Conservation (phyloP, 2,113 vertebrate genomes). For the Eulemur macaco region DNA sequence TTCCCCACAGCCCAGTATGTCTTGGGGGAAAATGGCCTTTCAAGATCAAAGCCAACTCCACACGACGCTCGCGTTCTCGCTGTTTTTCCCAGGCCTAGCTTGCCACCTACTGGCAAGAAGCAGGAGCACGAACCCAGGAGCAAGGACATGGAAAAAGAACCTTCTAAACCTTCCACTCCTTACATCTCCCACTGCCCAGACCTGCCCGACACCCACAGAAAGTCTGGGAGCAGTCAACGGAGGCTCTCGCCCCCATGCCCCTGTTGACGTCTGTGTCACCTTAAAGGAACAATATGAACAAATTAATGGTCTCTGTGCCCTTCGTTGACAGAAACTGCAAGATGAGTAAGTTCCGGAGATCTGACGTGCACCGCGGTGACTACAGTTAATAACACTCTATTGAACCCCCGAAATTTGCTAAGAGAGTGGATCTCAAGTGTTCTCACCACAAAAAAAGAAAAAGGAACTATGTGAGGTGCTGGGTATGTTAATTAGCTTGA, state of each 20-base stretch:
- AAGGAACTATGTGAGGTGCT: not conserved
- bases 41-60: not conserved
- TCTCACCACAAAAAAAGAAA: not conserved
- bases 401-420: not conserved
- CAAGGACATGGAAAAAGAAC: not conserved
- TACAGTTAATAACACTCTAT: not conserved
- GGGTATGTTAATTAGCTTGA: not conserved
- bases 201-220: fast-evolving
- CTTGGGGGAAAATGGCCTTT: not conserved
- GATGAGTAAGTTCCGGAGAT: not conserved
- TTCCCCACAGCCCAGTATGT: not conserved
- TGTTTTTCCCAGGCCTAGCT: slow-evolving; percentile 43
- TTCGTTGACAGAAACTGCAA: not conserved
- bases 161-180: not conserved
- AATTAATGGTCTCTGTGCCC: not conserved
- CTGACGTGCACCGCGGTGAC: not conserved
- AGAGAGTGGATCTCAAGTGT: not conserved
- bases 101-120: slow-evolving; percentile 74
- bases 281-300: not conserved
- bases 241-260: not conserved
- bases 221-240: not conserved
- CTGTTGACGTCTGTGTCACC: fast-evolving
- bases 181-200: not conserved
- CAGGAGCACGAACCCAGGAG: not conserved
- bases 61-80: fast-evolving